Evolutionary conservation across 2,113 vertebrate genomes (phyloP).

Genomic region (Pterophyllum scalare): DNA sequence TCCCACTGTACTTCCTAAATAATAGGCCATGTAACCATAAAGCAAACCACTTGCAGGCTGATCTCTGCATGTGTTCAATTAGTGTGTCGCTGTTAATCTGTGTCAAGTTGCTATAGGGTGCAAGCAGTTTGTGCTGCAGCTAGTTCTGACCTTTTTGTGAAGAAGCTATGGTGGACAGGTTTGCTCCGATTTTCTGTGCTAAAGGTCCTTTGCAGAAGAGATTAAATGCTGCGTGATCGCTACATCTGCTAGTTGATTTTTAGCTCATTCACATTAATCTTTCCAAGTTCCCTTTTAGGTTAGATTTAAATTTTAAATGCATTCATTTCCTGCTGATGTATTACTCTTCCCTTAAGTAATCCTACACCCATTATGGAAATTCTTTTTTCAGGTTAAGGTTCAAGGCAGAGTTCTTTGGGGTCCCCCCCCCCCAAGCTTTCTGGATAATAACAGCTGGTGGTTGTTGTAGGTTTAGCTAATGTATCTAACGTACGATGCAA

Average conservation of each 20-base stretch:
- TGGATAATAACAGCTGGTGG: background rate
- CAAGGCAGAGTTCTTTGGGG: background rate
- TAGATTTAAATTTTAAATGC: background rate
- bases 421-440: background rate
- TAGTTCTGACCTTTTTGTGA: slow-evolving; percentile 35
- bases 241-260: slow-evolving; percentile 8
- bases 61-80: slow-evolving; percentile 65
- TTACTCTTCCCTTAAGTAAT: background rate
- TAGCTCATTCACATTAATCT: background rate
- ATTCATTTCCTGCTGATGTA: background rate
- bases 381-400: background rate
- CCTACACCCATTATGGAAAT: background rate
- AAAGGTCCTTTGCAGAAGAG: slow-evolving; percentile 7
- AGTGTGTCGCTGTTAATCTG: slow-evolving; percentile 58
- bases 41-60: slow-evolving; percentile 39
- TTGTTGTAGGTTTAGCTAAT: slow-evolving; percentile 15
- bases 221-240: background rate
- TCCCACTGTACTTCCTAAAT: slow-evolving; percentile 25
- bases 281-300: background rate
- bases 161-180: background rate
- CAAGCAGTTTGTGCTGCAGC: slow-evolving; percentile 15
- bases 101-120: slow-evolving; percentile 37
- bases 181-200: background rate
- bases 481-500: slow-evolving; percentile 7
- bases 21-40: slow-evolving; percentile 25